These are phyloP conservation scores for Ctenomys sociabilis DNA, from an alignment of 2,113 vertebrate species.

Conservation along the genomic window DNA sequence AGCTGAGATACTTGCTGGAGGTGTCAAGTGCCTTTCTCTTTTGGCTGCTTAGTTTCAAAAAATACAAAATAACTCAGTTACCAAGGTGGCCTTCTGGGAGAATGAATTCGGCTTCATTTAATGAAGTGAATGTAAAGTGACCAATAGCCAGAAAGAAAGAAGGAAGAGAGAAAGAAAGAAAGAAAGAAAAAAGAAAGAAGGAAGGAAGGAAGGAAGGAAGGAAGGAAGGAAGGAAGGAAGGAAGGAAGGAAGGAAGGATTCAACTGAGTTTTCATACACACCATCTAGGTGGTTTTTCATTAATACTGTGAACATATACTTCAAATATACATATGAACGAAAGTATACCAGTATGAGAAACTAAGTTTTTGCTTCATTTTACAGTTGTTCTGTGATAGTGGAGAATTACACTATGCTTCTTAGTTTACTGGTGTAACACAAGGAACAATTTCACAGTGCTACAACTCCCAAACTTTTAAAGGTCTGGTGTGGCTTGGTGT, in stretches of 20 bases:
- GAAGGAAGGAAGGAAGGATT: background rate
- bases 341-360: background rate
- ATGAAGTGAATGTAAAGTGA: slow-evolving; percentile 47
- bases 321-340: background rate
- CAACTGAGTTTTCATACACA: background rate
- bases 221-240: background rate
- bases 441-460: slow-evolving; percentile 83
- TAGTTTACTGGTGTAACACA: slow-evolving; percentile 86
- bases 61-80: slow-evolving; percentile 80
- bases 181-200: background rate
- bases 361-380: slow-evolving; percentile 79
- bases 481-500: slow-evolving; percentile 88
- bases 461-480: slow-evolving; percentile 86
- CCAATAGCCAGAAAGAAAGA: background rate
- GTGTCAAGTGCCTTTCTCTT: slow-evolving; percentile 85
- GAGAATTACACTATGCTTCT: slow-evolving; percentile 80
- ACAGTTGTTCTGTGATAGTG: slow-evolving; percentile 63
- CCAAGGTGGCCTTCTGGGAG: slow-evolving; percentile 66
- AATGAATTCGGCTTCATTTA: slow-evolving; percentile 48
- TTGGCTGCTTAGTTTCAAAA: slow-evolving; percentile 82
- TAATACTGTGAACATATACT: background rate
- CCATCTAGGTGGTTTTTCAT: background rate
- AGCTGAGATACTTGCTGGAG: slow-evolving; percentile 85
- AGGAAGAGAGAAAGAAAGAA: background rate
- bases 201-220: background rate